Percentiles rank a stretch among this genome's conserved stretches.
Conservation (phyloP, 2,888 invertebrate species). For the Ochlodes sylvanus region DNA sequence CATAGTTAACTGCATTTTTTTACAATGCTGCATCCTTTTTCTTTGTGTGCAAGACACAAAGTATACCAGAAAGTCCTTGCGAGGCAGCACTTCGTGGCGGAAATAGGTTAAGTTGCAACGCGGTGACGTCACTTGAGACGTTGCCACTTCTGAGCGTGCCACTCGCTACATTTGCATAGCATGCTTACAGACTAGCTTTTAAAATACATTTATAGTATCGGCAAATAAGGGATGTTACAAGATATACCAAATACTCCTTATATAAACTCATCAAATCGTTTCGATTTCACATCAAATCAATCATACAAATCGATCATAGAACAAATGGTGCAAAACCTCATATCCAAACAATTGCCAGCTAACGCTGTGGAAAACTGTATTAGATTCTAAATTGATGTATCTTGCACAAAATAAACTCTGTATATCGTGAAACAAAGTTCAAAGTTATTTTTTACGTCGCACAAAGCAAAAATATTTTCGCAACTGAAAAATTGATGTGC, state of each 20-base stretch:
- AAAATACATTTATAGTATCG: neutral
- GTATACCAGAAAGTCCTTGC: conserved; percentile 15
- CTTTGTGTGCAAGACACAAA: neutral
- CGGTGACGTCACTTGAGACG: conserved; percentile 17
- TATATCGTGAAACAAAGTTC: neutral
- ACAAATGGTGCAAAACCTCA: neutral
- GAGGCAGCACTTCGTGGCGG: conserved; percentile 9
- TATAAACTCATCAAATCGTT: no score
- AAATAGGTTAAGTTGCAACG: conserved; percentile 34
- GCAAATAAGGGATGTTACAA: neutral
- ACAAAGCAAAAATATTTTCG: conserved; percentile 3
- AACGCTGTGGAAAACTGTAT: neutral
- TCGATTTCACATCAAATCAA: no score
- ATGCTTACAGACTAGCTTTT: neutral
- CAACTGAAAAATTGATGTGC: conserved; percentile 4
- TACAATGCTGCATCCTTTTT: conserved; percentile 4
- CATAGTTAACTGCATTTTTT: conserved; percentile 3
- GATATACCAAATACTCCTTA: no score
- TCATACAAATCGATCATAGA: no score
- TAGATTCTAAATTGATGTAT: neutral
- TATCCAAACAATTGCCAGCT: neutral
- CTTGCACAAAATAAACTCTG: neutral
- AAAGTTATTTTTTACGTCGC: neutral
- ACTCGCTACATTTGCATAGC: conserved; percentile 24
- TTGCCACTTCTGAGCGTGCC: conserved; percentile 1